phyloP scores from a whole-genome alignment of 2,113 vertebrate genomes.

The Gnathonemus longibarbis region DNA sequence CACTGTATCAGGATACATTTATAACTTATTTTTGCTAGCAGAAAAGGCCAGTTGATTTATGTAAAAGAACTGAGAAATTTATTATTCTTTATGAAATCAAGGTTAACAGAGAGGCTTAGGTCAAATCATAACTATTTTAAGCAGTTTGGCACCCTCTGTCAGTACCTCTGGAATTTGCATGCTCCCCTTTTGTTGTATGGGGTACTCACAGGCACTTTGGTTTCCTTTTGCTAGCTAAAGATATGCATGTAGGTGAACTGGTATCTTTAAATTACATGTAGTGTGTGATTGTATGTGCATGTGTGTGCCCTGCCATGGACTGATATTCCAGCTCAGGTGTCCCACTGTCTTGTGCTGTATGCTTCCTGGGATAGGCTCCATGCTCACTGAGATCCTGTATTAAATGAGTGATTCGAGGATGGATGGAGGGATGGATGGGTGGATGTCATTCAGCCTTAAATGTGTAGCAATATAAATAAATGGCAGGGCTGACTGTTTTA shows the following conservation, averaged over 20 bases:
- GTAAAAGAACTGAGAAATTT: background rate
- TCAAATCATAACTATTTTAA: background rate
- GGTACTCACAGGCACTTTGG: background rate
- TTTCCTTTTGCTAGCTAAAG: background rate
- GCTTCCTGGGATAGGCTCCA: background rate
- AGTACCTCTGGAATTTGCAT: background rate
- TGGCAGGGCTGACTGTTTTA: background rate
- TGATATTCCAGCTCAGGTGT: background rate
- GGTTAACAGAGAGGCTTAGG: background rate
- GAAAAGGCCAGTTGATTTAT: background rate
- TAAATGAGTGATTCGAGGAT: background rate
- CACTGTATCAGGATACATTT: background rate
- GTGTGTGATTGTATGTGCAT: background rate
- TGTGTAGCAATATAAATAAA: background rate
- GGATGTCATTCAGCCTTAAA: background rate
- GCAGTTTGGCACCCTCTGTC: background rate
- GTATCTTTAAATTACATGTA: background rate
- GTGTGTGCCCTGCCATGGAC: background rate
- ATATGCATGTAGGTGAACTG: background rate
- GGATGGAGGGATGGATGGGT: background rate
- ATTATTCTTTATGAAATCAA: background rate
- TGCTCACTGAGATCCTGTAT: background rate
- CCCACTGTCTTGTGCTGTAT: background rate
- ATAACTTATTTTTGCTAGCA: background rate
- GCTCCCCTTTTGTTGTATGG: background rate